Conservation (phyloP, 2,113 vertebrate genomes). For the Sus scrofa region DNA sequence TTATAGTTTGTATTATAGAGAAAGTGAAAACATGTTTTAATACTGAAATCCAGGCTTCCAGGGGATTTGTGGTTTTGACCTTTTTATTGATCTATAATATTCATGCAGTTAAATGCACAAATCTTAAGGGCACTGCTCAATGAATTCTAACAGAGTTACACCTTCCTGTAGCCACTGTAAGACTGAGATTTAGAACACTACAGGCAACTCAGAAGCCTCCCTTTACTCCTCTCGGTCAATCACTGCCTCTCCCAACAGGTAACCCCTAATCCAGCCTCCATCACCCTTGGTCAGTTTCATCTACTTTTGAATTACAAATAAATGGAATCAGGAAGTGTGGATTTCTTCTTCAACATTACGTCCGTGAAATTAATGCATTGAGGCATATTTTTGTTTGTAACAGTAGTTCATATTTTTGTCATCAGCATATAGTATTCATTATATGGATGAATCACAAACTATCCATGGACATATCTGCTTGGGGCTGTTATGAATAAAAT, state of each 20-base stretch:
- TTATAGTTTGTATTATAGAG: background rate
- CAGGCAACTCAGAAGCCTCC: background rate
- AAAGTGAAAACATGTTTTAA: background rate
- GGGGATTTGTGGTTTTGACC: background rate
- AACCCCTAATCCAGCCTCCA: background rate
- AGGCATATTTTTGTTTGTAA: background rate
- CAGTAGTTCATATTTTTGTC: background rate
- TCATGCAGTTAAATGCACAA: background rate
- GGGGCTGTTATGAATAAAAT: background rate
- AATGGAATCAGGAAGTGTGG: background rate
- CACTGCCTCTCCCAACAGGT: background rate
- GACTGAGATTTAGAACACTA: background rate
- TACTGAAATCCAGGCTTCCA: constrained; percentile 1
- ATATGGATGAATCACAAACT: background rate
- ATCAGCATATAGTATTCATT: background rate
- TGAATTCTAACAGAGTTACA: background rate
- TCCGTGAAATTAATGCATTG: background rate
- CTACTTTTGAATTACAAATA: background rate
- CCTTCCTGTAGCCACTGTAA: background rate
- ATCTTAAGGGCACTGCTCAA: background rate
- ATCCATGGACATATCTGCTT: background rate
- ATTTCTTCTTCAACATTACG: background rate
- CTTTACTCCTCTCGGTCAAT: no score
- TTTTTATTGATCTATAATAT: background rate
- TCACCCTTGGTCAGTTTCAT: background rate